A percentile compares a stretch with the other conserved stretches of the same genome.
Conservation (phyloP, 2,888 invertebrate species). For the Dioctria rufipes region DNA sequence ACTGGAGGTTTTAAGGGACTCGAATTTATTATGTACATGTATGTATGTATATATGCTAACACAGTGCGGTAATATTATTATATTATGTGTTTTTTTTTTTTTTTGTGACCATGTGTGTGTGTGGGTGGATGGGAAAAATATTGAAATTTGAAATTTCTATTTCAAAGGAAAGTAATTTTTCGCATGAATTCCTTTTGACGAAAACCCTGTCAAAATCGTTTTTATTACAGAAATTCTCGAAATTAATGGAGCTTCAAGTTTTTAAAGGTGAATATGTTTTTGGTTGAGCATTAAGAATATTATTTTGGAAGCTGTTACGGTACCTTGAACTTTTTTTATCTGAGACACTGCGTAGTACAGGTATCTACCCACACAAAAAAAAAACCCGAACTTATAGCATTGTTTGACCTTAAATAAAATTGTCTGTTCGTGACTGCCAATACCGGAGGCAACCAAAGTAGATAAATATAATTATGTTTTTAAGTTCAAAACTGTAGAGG, state of each 20-base stretch:
- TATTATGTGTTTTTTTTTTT: constrained; percentile 37
- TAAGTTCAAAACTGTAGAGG: too few relatives aligned
- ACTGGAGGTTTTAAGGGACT: constrained; percentile 10
- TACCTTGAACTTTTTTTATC: too few relatives aligned
- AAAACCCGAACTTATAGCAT: too few relatives aligned
- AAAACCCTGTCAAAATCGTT: constrained; percentile 27
- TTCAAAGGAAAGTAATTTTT: constrained; percentile 48
- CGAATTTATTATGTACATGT: neutral
- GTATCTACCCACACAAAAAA: too few relatives aligned
- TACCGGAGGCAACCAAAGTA: too few relatives aligned
- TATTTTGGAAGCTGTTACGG: too few relatives aligned
- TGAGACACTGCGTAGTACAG: too few relatives aligned
- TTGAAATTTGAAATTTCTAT: constrained; percentile 14
- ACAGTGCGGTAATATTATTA: constrained; percentile 1
- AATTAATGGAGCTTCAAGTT: neutral
- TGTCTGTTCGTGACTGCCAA: too few relatives aligned
- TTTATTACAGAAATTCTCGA: neutral
- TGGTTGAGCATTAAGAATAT: too few relatives aligned
- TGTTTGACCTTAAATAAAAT: too few relatives aligned
- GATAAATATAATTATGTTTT: too few relatives aligned
- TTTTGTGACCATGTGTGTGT: neutral
- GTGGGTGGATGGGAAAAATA: neutral
- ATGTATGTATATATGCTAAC: constrained; percentile 28
- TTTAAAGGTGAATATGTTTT: neutral
- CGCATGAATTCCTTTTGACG: constrained; percentile 47